Evolutionary conservation across 2,113 vertebrate species (phyloP), one percentile per base, ranked within the genome.

Genomic region (Galemys pyrenaicus): DNA sequence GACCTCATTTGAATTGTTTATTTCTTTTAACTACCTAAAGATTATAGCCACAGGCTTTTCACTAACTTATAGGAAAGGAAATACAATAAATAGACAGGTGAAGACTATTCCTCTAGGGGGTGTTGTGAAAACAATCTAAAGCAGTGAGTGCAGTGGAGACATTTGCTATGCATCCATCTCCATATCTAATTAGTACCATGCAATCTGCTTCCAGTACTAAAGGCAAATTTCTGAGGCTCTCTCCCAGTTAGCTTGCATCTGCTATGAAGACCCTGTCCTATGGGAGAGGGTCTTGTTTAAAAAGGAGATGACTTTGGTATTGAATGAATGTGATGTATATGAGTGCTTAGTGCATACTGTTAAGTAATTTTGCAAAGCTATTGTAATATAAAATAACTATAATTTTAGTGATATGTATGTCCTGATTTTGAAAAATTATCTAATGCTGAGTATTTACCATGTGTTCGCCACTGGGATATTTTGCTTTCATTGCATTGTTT

Each of bases 11-110:
- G 64, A 84, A 81, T 84, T 74, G 8, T 84, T 92, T 83, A 62
- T 96, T 91, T 94, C 44, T 89, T 73, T 91, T 93, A 92, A 96
- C 92, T 89, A 89, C 74, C 67, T 95, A 82, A 94, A 92, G 87
- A 94, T 94, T 89, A 83, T 86, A 96, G 89, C 79, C 82, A 56
- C 9, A 22, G 93, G 78, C 70, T 94, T 68, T 79, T 79, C 74
- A 71, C 74, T 91, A 88, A 89, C 32, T 87, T 58, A 49, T 6
- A 87, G 39, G 28, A 65, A 93, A 92, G 39, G 35, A 93, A 92
- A 92, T 79, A 80, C 51, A 71, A 84, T 92, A 86, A 93, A 89
- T 15, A 56, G 28, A 78, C 13, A 86, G 39, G 75, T 79, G 39
- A 86, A 83, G n/a, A 83, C 46, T 54, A 22, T 67, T 92, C 35